phyloP scores from a whole-genome alignment of 2,113 vertebrate species.

The Dasypus novemcinctus region DNA sequence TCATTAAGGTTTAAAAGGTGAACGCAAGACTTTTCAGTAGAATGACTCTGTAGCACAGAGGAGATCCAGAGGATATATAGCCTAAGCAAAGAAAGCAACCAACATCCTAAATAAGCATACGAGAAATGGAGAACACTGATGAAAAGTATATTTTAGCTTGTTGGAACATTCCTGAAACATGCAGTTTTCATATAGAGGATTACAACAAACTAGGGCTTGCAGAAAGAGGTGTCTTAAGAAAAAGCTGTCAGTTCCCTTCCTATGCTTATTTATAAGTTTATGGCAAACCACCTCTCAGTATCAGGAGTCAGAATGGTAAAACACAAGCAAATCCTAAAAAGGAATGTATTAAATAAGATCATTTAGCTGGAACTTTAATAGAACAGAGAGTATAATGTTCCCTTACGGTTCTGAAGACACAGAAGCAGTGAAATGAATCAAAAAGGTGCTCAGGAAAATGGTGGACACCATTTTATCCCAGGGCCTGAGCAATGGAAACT shows the following conservation, averaged over 20 bases:
- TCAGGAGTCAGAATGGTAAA: background rate
- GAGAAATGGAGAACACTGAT: background rate
- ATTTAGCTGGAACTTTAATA: background rate
- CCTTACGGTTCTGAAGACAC: slow-evolving; percentile 66
- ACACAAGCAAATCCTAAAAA: background rate
- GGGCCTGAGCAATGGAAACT: background rate
- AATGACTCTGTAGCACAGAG: slow-evolving; percentile 43
- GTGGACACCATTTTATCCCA: background rate
- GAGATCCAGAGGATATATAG: slow-evolving; percentile 70
- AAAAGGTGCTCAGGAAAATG: slow-evolving; percentile 27
- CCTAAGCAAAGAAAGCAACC: slow-evolving; percentile 45
- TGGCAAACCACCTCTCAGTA: background rate
- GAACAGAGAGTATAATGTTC: background rate
- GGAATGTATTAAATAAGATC: background rate
- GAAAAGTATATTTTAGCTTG: background rate
- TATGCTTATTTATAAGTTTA: background rate
- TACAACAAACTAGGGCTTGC: background rate
- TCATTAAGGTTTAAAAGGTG: slow-evolving; percentile 70
- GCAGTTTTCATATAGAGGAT: background rate
- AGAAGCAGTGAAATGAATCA: slow-evolving; percentile 28
- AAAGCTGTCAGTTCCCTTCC: background rate
- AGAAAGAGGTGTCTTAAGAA: background rate
- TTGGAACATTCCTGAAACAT: background rate
- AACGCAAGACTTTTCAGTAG: slow-evolving; percentile 65
- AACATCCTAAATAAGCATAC: background rate